Percentiles rank a stretch among this genome's conserved stretches.
Evolutionary conservation across 2,888 invertebrate genomes (phyloP).

Genomic region (Cynaeus angustus): DNA sequence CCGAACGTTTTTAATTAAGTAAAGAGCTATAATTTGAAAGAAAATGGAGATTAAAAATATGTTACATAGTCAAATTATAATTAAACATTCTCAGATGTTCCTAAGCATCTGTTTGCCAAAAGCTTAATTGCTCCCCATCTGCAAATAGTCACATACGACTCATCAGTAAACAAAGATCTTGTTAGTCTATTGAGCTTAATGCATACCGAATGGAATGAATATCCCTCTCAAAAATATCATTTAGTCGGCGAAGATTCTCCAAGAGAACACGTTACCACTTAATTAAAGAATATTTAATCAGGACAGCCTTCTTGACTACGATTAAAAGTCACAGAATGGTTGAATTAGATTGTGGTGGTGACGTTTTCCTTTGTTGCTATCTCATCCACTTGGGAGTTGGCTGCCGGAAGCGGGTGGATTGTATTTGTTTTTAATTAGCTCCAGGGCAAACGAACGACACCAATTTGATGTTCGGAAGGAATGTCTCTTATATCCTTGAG

Average conservation of each 20-base stretch:
- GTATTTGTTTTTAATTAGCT: slow-evolving; percentile 46
- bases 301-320: slow-evolving; percentile 7
- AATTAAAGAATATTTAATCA: slow-evolving; percentile 34
- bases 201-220: slow-evolving; percentile 26
- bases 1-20: slow-evolving; percentile 36
- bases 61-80: slow-evolving; percentile 33
- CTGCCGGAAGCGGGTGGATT: slow-evolving; percentile 22
- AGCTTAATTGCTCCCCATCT: slow-evolving; percentile 43
- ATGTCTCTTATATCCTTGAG: slow-evolving; percentile 13
- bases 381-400: slow-evolving; percentile 23
- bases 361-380: slow-evolving; percentile 36
- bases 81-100: slow-evolving; percentile 36
- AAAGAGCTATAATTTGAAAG: slow-evolving; percentile 33
- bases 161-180: slow-evolving; percentile 37
- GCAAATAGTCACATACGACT: slow-evolving; percentile 46
- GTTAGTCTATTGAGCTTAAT: slow-evolving; percentile 30
- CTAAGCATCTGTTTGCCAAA: slow-evolving; percentile 44
- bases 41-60: slow-evolving; percentile 33
- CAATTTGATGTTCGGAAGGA: slow-evolving; percentile 30
- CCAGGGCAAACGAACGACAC: slow-evolving; percentile 29
- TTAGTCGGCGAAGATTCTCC: slow-evolving; percentile 3
- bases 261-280: slow-evolving; percentile 23
- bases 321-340: slow-evolving; percentile 22
- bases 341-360: slow-evolving; percentile 7
- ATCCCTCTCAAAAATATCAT: slow-evolving; percentile 22